phyloP scores from a whole-genome alignment of 2,113 vertebrate genomes.

The Fukomys damarensis region DNA sequence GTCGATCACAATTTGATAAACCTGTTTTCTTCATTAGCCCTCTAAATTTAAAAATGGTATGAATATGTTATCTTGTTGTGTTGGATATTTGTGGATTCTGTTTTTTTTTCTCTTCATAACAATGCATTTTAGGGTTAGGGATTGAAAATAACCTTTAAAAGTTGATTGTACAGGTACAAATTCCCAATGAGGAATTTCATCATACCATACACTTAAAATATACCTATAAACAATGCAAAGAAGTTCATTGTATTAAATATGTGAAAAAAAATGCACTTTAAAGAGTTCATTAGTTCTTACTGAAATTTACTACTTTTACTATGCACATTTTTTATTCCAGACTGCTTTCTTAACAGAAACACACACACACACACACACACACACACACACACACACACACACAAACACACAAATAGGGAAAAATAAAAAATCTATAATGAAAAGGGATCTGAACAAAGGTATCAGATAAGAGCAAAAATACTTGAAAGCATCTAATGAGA shows the following conservation, averaged over 20 bases:
- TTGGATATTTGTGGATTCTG: not conserved
- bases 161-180: not conserved
- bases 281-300: constrained; percentile 22
- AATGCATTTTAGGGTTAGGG: not conserved
- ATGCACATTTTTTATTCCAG: not conserved
- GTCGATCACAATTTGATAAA: constrained; percentile 11
- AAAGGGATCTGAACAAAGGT: not conserved
- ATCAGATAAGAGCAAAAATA: not conserved
- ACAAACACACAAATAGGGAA: not conserved
- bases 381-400: not conserved
- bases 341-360: constrained; percentile 11
- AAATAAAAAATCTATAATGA: not conserved
- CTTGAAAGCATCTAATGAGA: not conserved
- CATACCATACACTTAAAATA: too few species aligned
- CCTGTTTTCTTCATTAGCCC: not conserved
- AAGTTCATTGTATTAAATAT: not conserved
- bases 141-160: constrained; percentile 28
- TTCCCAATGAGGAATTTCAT: too few species aligned
- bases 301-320: not conserved
- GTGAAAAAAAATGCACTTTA: constrained; percentile 10
- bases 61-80: not conserved
- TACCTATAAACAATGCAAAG: too few species aligned
- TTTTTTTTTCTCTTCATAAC: not conserved
- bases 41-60: constrained; percentile 9
- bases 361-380: not conserved